Percentiles rank a stretch among this genome's conserved stretches.
These are phyloP conservation scores for Chirona hameri DNA, from an alignment of 2,888 invertebrate genomes.

Conservation along the genomic window DNA sequence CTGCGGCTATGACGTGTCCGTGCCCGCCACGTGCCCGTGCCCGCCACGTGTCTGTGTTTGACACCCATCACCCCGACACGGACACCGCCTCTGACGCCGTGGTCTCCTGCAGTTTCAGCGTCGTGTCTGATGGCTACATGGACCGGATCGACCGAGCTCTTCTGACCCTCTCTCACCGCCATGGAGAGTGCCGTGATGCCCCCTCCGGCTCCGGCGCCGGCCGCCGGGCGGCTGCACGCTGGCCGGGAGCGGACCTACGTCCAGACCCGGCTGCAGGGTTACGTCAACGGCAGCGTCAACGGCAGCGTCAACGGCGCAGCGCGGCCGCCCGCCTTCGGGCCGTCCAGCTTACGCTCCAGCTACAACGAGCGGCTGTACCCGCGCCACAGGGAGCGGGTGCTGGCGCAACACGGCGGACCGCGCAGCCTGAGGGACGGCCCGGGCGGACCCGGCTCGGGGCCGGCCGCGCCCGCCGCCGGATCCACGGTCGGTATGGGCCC, in stretches of 20 bases:
- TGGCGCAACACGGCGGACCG: constrained; percentile 30
- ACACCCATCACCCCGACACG: background rate
- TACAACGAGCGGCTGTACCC: constrained; percentile 37
- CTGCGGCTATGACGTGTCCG: too few species aligned
- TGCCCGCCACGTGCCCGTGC: background rate
- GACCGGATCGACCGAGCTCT: background rate
- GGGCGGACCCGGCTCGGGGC: background rate
- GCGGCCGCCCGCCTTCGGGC: constrained; percentile 33
- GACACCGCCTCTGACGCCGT: background rate
- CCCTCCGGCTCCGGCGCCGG: background rate
- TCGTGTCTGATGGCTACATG: background rate
- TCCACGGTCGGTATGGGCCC: constrained; percentile 23
- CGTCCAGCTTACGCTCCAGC: constrained; percentile 34
- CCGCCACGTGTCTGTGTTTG: background rate
- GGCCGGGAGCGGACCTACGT: background rate
- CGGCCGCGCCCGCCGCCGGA: constrained; percentile 25
- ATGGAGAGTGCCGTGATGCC: background rate
- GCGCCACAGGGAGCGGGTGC: constrained; percentile 34
- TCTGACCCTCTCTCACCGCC: background rate
- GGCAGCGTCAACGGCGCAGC: background rate
- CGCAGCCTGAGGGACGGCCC: constrained; percentile 29
- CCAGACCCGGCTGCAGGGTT: background rate
- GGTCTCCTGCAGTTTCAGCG: background rate
- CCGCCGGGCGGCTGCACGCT: background rate
- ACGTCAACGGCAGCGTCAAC: background rate